These are phyloP conservation scores for Propithecus perrieri DNA, from an alignment of 2,797 vertebrate genomes.

Conservation along the genomic window DNA sequence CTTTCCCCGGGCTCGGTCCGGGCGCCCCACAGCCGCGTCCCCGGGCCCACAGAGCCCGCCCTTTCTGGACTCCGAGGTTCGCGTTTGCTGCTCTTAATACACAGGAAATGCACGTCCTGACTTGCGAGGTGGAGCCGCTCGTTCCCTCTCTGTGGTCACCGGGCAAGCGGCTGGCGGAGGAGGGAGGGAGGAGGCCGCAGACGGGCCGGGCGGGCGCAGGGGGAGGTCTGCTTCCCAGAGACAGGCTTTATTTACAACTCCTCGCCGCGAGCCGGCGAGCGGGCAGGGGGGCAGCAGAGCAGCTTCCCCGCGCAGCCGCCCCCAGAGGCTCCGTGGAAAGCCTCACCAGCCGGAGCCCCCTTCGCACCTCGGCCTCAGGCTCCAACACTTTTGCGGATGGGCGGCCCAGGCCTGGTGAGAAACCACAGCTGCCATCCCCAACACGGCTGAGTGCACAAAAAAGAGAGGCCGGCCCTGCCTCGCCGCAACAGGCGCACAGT, in stretches of 20 bases:
- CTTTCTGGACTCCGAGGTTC: conserved; percentile 76
- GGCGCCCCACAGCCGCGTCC: conserved; percentile 1
- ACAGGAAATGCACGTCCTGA: conserved; percentile 84
- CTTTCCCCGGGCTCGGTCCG: neutral
- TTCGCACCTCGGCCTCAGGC: conserved; percentile 29
- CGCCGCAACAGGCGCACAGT: too few relatives aligned
- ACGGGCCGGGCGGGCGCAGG: conserved; percentile 59
- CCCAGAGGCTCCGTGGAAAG: neutral
- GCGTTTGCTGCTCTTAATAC: conserved; percentile 65
- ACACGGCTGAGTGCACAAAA: neutral
- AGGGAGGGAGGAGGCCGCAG: conserved; percentile 70
- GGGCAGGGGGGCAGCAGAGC: neutral
- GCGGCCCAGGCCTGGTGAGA: neutral
- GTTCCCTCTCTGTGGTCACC: conserved; percentile 74
- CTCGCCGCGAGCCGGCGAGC: neutral
- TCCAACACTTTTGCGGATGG: conserved; percentile 16
- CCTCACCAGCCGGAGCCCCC: neutral
- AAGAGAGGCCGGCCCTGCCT: neutral
- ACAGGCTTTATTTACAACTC: conserved; percentile 76
- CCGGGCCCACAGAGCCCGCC: conserved; percentile 72
- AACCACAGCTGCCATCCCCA: conserved; percentile 2
- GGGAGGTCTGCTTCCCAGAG: conserved; percentile 65
- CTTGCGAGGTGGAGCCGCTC: conserved; percentile 82
- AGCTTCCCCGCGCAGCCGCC: neutral
- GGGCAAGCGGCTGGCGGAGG: conserved; percentile 65